Evolutionary conservation across 2,113 vertebrate species (phyloP), one percentile per base, ranked within the genome.

Genomic region (Leptosomus discolor): DNA sequence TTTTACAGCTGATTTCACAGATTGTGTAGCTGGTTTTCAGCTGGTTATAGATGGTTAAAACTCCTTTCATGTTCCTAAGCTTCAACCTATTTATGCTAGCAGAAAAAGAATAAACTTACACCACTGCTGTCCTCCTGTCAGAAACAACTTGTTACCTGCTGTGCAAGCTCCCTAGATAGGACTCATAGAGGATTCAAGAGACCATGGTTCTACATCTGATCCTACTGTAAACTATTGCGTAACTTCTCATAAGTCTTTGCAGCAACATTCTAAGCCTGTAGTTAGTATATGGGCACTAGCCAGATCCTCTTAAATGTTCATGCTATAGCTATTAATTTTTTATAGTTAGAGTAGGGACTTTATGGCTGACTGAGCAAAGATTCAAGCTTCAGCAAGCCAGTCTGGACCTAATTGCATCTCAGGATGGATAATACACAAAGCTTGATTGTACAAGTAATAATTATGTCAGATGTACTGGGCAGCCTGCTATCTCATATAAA

Each of bases 261-360:
- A 0, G 0, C 51, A 87, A 39, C 8, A 1, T 46, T 83, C 71
- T 65, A 27, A 87, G 70, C 39, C 79, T 67, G 15, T 57, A 79
- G 23, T 32, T 48, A 27, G 48, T 53, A 36, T 39, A 79, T 88
- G 71, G 63, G 92, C 80, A 92, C 50, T n/a, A 77, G 91, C 95
- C 95, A 97, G 88, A 57, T 60, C 73, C 79, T 95, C 92, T 92
- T 93, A 97, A 97, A 96, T 22, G 79, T 90, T 96, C 97, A 65
- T 86, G 79, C 95, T 94, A 65, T 2, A 94, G 73, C 91, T 82
- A 96, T 95, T 93, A 97, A 93, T 94, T 90, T 97, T 97, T 95
- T 96, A 96, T 91, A 67, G 83, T 41, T 0, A 39, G 60, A 91
- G 58, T 50, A 68, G 45, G 68, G 63, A 94, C 90, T 96, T 97